Conservation (phyloP, 2,797 vertebrate genomes). For the Tympanoctomys barrerae region DNA sequence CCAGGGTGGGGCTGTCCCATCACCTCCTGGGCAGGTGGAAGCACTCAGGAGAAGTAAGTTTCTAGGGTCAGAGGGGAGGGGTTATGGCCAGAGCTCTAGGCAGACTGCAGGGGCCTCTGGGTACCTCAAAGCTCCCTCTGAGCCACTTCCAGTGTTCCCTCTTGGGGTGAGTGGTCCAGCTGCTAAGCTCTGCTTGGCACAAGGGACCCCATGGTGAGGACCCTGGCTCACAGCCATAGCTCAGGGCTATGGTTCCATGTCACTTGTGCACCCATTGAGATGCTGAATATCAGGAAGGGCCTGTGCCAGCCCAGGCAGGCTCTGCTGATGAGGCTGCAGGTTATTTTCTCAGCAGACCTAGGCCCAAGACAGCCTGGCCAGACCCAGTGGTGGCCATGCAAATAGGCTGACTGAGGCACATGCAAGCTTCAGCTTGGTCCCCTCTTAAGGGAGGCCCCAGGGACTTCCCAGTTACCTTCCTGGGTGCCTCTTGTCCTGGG, state of each 20-base stretch:
- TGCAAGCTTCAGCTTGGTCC: neutral
- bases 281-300: too few species aligned
- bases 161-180: too few species aligned
- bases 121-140: neutral
- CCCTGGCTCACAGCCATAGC: neutral
- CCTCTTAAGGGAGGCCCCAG: neutral
- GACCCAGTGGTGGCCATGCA: neutral
- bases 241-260: neutral
- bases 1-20: neutral
- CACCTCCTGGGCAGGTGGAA: neutral
- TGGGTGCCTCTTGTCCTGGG: neutral
- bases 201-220: neutral
- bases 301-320: neutral
- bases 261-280: neutral
- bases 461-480: neutral
- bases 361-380: neutral
- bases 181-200: rapidly evolving
- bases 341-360: neutral
- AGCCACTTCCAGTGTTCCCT: neutral
- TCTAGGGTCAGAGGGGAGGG: neutral
- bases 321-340: neutral
- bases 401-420: neutral
- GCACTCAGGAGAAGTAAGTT: neutral
- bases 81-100: neutral
- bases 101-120: too few species aligned